phyloP scores from a whole-genome alignment of 2,797 vertebrate species.

The Etheostoma perlongum region DNA sequence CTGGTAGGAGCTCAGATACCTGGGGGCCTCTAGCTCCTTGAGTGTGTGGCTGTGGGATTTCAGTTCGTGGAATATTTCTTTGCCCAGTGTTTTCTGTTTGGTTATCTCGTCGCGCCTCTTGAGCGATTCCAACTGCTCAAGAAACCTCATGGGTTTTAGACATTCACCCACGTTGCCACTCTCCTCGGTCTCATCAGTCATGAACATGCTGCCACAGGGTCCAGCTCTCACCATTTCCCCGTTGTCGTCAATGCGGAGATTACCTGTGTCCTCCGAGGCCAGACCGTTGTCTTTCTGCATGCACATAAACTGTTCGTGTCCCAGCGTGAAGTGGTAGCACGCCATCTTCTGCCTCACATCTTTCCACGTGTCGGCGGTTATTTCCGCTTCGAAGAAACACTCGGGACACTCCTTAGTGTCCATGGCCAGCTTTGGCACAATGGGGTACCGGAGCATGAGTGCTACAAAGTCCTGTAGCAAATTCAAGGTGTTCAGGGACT shows the following conservation, averaged over 20 bases:
- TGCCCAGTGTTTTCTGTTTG: constrained; percentile 19
- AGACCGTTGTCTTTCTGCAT: too few relatives aligned
- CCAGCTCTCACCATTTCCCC: background rate
- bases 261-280: accelerated
- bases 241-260: background rate
- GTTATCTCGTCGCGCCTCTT: constrained; percentile 16
- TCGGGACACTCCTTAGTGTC: too few relatives aligned
- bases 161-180: background rate
- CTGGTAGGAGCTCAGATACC: constrained; percentile 18
- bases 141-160: background rate
- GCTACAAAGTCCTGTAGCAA: constrained; percentile 6
- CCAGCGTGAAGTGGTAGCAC: constrained; percentile 20
- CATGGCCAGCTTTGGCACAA: too few relatives aligned
- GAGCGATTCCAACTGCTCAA: constrained; percentile 11
- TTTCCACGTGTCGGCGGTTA: too few relatives aligned
- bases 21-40: constrained; percentile 2
- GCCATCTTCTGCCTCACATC: background rate
- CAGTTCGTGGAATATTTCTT: background rate
- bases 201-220: background rate
- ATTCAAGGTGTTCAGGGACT: background rate
- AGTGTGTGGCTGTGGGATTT: background rate
- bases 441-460: too few relatives aligned
- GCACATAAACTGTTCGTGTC: background rate
- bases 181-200: accelerated
- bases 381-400: too few relatives aligned